phyloP scores from a whole-genome alignment of 2,888 invertebrate genomes.

The Phaedon cochleariae region DNA sequence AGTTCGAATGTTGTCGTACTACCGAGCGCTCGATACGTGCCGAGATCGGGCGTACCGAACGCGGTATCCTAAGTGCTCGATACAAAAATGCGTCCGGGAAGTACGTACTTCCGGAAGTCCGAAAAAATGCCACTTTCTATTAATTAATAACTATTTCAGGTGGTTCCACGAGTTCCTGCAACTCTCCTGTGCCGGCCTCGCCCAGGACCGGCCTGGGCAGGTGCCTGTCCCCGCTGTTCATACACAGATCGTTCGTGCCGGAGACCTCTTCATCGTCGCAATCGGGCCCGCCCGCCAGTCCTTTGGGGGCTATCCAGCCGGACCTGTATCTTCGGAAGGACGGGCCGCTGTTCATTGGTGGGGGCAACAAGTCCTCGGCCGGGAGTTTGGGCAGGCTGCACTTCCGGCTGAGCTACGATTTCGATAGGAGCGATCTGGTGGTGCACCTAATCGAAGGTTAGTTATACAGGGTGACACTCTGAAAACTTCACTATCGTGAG shows the following conservation, averaged over 20 bases:
- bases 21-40: too few species aligned
- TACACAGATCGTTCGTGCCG: conserved; percentile 71
- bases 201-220: conserved; percentile 61
- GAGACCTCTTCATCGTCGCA: conserved; percentile 37
- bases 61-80: too few species aligned
- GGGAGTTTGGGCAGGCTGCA: conserved; percentile 80
- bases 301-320: conserved; percentile 82
- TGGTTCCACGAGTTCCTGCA: conserved; percentile 59
- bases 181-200: conserved; percentile 56
- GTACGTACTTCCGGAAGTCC: too few species aligned
- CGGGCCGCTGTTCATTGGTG: conserved; percentile 76
- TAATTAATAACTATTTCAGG: too few species aligned
- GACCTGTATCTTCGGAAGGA: conserved; percentile 85
- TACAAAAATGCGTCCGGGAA: too few species aligned
- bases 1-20: too few species aligned
- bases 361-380: conserved; percentile 66
- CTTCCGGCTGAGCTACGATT: conserved; percentile 86
- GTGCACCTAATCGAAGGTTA: conserved; percentile 92
- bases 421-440: conserved; percentile 87
- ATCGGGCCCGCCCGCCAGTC: conserved; percentile 61
- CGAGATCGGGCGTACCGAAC: too few species aligned
- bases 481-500: too few species aligned
- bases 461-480: conserved; percentile 4
- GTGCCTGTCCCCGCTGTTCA: conserved; percentile 80
- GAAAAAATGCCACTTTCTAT: too few species aligned